phyloP scores from a whole-genome alignment of 1,140 invertebrate genomes.

The Camponotus vicinus region DNA sequence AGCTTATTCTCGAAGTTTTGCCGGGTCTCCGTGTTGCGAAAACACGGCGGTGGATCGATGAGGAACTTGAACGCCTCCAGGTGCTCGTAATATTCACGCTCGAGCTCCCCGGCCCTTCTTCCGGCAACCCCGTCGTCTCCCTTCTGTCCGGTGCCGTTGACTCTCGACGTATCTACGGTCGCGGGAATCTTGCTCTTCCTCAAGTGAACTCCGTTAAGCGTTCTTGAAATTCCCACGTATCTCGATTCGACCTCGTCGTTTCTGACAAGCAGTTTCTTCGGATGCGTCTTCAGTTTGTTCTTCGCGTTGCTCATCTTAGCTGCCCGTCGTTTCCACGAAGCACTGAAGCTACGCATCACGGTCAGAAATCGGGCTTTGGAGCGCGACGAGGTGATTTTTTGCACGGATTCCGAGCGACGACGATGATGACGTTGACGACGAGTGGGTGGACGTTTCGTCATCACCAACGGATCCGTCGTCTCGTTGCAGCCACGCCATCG shows the following conservation, averaged over 20 bases:
- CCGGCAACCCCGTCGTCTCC: constrained; percentile 60
- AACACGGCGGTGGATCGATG: constrained; percentile 78
- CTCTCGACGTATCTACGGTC: constrained; percentile 21
- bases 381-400: background rate
- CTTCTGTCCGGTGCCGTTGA: constrained; percentile 64
- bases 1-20: constrained; percentile 77
- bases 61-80: constrained; percentile 79
- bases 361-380: constrained; percentile 26
- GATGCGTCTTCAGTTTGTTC: background rate
- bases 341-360: constrained; percentile 49
- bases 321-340: constrained; percentile 43
- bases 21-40: constrained; percentile 68
- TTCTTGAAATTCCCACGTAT: background rate
- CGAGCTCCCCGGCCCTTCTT: constrained; percentile 65
- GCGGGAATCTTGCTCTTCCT: constrained; percentile 40
- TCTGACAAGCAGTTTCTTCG: background rate
- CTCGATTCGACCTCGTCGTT: background rate
- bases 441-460: constrained; percentile 76
- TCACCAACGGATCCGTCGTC: constrained; percentile 78
- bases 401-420: background rate
- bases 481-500: constrained; percentile 49
- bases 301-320: background rate
- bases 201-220: constrained; percentile 11
- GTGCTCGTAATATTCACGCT: constrained; percentile 78
- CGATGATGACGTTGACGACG: background rate